Conservation (phyloP, 2,888 invertebrate species). For the Mesorhabditis spiculigera region DNA sequence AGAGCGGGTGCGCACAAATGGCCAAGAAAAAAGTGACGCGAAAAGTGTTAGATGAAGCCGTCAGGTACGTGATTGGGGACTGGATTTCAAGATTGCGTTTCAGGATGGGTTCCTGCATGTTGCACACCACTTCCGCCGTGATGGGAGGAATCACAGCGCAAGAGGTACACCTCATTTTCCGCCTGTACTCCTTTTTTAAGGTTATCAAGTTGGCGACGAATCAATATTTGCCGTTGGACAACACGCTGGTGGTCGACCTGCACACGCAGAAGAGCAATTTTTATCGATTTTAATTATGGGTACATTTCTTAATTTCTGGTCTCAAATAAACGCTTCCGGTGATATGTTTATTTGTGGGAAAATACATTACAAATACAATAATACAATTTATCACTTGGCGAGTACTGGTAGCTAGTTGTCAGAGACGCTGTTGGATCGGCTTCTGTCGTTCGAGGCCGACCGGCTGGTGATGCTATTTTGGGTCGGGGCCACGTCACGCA, state of each 20-base stretch:
- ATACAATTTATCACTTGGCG: no score
- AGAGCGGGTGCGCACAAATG: neutral
- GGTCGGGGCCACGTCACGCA: neutral
- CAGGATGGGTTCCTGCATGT: slow-evolving; percentile 65
- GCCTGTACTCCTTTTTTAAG: slow-evolving; percentile 60
- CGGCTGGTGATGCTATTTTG: neutral
- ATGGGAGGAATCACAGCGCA: slow-evolving; percentile 79
- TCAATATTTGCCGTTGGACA: slow-evolving; percentile 92
- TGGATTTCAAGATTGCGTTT: neutral
- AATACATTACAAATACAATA: no score
- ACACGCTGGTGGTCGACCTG: slow-evolving; percentile 88
- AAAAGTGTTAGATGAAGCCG: neutral
- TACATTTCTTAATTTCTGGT: no score
- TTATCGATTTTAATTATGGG: no score
- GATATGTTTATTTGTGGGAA: no score
- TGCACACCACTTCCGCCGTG: slow-evolving; percentile 89
- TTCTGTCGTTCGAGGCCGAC: no score
- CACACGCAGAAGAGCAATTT: slow-evolving; percentile 23
- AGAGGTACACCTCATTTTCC: slow-evolving; percentile 66
- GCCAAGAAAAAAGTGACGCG: neutral
- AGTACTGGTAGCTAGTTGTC: no score
- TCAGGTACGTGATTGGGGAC: neutral
- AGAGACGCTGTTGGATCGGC: no score
- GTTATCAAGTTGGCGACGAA: slow-evolving; percentile 88
- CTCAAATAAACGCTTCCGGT: no score